A percentile compares a stretch with the other conserved stretches of the same genome.
phyloP scores from a whole-genome alignment of 2,797 vertebrate species.

The Corythornis leucogaster region DNA sequence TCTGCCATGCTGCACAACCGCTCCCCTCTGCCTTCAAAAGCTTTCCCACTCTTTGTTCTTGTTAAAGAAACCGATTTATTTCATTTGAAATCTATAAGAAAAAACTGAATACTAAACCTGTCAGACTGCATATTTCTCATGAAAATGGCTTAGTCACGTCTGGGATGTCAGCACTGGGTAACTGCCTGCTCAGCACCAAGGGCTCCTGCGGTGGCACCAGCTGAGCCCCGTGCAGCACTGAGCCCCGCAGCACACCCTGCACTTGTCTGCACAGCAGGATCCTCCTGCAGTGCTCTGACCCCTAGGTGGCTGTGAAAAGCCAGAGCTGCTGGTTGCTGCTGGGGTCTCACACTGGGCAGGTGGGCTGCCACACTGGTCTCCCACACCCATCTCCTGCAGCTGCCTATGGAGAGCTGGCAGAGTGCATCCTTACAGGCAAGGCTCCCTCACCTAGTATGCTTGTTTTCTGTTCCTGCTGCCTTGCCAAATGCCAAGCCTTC shows the following conservation, averaged over 20 bases:
- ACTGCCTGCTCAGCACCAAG: background rate
- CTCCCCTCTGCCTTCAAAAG: constrained; percentile 9
- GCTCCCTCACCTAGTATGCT: constrained; percentile 4
- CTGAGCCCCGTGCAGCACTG: background rate
- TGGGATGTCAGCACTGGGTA: background rate
- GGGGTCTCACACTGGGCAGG: background rate
- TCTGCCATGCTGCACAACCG: constrained; percentile 11
- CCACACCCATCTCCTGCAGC: background rate
- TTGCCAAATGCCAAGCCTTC: constrained; percentile 6
- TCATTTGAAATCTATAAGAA: constrained; percentile 75
- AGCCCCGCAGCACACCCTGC: background rate
- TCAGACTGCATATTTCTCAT: constrained; percentile 55
- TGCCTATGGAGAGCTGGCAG: background rate
- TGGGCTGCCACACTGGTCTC: background rate
- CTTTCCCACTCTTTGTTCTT: constrained; percentile 24
- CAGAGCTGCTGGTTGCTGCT: background rate
- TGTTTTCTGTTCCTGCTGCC: constrained; percentile 16
- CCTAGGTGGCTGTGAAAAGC: background rate
- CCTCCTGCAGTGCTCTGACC: background rate
- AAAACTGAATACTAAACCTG: constrained; percentile 72
- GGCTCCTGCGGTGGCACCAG: background rate
- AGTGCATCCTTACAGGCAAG: background rate
- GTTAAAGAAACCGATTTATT: constrained; percentile 72
- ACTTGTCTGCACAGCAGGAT: background rate
- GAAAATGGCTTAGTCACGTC: background rate